Percentiles rank a stretch among this genome's conserved stretches.
These are phyloP conservation scores for Lutraria lutraria DNA, from an alignment of 2,888 invertebrate genomes.

Conservation along the genomic window DNA sequence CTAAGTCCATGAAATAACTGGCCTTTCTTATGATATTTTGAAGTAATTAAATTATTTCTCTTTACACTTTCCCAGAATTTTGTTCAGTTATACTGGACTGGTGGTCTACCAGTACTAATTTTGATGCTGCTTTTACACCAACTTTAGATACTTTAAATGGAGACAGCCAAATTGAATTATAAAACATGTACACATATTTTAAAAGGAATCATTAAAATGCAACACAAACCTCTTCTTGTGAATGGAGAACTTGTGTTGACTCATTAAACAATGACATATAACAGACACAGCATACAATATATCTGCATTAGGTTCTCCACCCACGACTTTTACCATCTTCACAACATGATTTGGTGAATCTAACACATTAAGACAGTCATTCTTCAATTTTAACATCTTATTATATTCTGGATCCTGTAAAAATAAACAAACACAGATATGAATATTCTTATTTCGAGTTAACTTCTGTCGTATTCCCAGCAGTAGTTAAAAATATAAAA, in stretches of 20 bases:
- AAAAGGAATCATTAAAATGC: background rate
- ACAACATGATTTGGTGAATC: conserved; percentile 90
- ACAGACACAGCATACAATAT: conserved; percentile 91
- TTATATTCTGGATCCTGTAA: conserved; percentile 65
- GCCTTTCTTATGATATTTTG: no score
- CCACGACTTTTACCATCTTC: conserved; percentile 88
- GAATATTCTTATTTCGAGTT: no score
- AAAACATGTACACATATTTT: background rate
- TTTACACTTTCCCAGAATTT: no score
- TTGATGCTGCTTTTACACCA: no score
- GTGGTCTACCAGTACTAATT: no score
- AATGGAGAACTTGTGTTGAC: conserved; percentile 93
- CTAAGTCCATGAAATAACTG: no score
- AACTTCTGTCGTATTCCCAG: no score
- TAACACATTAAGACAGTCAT: conserved; percentile 88
- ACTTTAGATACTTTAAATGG: no score
- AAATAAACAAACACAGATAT: background rate
- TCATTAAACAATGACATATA: conserved; percentile 94
- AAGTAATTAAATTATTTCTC: no score
- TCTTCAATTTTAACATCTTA: conserved; percentile 77
- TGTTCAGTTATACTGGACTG: no score
- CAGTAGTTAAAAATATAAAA: no score
- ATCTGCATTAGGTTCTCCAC: conserved; percentile 81
- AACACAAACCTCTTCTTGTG: conserved; percentile 92
- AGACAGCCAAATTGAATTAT: no score